Conservation (phyloP, 2,113 vertebrate genomes). For the Penelope pileata region DNA sequence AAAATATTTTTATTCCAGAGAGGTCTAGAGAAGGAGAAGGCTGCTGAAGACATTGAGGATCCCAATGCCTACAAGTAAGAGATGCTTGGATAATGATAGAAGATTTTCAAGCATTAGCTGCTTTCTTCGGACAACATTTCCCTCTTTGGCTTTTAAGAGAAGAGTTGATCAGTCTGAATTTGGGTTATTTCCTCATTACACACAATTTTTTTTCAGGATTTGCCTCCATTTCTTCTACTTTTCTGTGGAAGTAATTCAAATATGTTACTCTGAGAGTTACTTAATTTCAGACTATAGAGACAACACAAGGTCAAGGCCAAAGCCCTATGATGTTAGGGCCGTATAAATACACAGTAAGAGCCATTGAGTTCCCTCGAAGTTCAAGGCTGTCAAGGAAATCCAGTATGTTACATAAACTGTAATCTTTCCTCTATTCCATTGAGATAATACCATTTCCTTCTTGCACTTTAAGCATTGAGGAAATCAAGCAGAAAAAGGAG, state of each 20-base stretch:
- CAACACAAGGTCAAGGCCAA: neutral
- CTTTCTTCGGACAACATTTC: neutral
- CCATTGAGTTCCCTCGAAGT: neutral
- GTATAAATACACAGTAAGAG: neutral
- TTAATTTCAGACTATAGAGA: neutral
- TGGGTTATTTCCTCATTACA: neutral
- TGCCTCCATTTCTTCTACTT: neutral
- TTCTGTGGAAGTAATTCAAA: neutral
- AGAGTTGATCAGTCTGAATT: neutral
- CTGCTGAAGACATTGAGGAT: constrained; percentile 86
- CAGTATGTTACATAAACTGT: neutral
- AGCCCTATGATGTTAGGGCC: neutral
- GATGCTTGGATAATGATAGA: neutral
- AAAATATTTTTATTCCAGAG: constrained; percentile 65
- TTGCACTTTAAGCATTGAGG: constrained; percentile 85
- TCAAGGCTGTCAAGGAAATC: neutral
- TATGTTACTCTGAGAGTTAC: neutral
- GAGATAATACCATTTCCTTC: neutral
- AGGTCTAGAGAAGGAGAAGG: constrained; percentile 76
- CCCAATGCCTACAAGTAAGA: constrained; percentile 85
- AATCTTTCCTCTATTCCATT: neutral
- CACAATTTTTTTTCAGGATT: neutral
- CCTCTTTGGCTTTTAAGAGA: neutral
- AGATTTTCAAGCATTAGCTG: neutral
- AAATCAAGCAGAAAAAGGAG: constrained; percentile 84